Conservation (phyloP, 2,113 vertebrate genomes). For the Phalacrocorax brasilianus region DNA sequence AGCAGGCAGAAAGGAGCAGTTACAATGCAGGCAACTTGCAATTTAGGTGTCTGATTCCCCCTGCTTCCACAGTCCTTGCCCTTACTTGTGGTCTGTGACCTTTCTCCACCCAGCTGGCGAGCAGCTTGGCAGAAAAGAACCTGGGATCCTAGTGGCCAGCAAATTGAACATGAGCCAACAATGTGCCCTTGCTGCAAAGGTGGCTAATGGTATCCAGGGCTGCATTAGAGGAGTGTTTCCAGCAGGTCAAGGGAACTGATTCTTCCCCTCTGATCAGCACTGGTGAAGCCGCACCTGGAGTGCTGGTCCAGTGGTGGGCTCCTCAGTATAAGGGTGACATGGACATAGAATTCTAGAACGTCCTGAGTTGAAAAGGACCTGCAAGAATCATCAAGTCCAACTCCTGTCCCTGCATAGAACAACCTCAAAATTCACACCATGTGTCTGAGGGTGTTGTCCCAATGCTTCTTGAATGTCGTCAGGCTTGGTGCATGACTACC, state of each 20-base stretch:
- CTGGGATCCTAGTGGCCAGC: no score
- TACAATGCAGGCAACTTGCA: background rate
- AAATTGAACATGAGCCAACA: background rate
- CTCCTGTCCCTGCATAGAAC: no score
- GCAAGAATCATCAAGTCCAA: no score
- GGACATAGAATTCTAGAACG: background rate
- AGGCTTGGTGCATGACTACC: no score
- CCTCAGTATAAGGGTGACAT: background rate
- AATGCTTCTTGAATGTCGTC: no score
- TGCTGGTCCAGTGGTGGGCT: background rate
- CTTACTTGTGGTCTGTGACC: background rate
- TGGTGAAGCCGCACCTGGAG: background rate
- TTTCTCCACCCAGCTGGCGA: background rate
- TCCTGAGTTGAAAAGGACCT: no score
- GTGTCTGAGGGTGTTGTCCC: no score
- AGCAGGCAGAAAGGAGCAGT: background rate
- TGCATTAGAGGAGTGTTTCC: background rate
- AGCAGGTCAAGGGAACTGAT: background rate
- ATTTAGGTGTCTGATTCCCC: background rate
- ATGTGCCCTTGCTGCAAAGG: background rate
- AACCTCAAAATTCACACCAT: no score
- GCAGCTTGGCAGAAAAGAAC: background rate
- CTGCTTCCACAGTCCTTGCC: no score
- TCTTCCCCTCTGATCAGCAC: background rate
- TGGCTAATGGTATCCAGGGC: background rate